Base-by-base conservation (phyloP, 37 sponge, comb jelly and placozoan genomes). In the Theonella swinhoei region DNA sequence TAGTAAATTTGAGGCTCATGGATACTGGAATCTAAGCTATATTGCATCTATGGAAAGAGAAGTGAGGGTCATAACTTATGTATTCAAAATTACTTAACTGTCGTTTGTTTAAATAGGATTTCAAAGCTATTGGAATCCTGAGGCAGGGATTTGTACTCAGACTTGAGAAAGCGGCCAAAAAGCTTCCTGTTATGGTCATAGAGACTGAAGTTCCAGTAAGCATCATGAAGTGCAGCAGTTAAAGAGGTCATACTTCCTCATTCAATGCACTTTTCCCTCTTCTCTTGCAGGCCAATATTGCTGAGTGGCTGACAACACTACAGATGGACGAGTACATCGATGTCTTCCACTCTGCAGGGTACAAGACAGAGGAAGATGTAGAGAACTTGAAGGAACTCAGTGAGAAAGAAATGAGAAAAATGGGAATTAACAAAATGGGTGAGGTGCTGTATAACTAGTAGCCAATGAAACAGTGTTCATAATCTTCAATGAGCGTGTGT, bases 391-490 rank as follows among this genome's bases (percentile, higher is more conserved):
- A 79, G 38, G 79, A 58, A 0, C 80, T 94, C 19, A 74, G 58
- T n/a, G 72, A 77, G 26, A 37, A 85, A 0, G 82, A 94, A 14
- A 64, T 94, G 72, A 69, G n/a, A 34, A 75, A 34, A 22, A 90
- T 94, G 78, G 95, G 95, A 65, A 77, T 94, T 2, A 78, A 61
- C 42, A 94, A 82, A 42, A 80, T 82, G 70, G 95, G 95, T 87
- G 20, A 42, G 37, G 43, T 40, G n/a, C n/a, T n/a, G n/a, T n/a
- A n/a, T n/a, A n/a, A n/a, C n/a, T n/a, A n/a, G n/a, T n/a, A n/a
- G n/a, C n/a, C n/a, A n/a, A 69, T 11, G 47, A 36, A 74, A 8
- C 76, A 47, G 54, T 47, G 54, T 7, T 14, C 14, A 47, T 47
- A 14, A 47, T 47, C 54, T 47, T 47, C 73, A 37, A n/a, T n/a